Base-by-base conservation (phyloP, 1,140 invertebrate genomes). In the Papilio helenus region DNA sequence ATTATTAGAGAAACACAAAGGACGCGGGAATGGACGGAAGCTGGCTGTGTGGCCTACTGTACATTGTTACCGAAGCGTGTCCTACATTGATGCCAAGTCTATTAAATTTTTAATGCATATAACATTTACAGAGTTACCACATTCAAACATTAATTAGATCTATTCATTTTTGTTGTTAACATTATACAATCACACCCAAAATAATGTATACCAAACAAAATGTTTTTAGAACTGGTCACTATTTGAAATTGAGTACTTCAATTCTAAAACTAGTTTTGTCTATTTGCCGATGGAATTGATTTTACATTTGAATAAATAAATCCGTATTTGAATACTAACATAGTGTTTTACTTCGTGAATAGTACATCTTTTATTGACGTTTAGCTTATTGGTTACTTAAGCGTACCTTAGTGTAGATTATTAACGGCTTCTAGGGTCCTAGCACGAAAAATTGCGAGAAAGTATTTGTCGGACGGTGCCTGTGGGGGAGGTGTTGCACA, bases 1-100 rank as follows among this genome's bases (percentile, higher is more conserved):
- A 74, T 74, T 74, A 74, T 74, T 74, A 72, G 71, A 72, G 42
- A 39, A 72, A 49, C 39, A 74, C 72, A 74, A 68, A 68, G 61
- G 61, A 74, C 14, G 42, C 39, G 42, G 46, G 72, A 74, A 74
- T 46, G 72, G 44, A 46, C 46, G 42, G 34, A n/a, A 68, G 14
- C 61, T 26, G 29, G 61, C 61, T 34, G 61, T 68, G 61, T 68
- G 61, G 61, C 61, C 61, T 68, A 68, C 29, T 23, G 20, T 44
- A 72, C 71, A 72, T 72, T 72, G 71, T 72, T 72, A 68, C 61
- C 26, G 61, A 68, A 68, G 23, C 26, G 23, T 68, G 14, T 29
- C 61, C 23, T 34, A 68, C 26, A 29, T 68, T 68, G 26, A 34
- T 68, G 61, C 12, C 12, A 68, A 5, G 61, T 29, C 26, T 68